Percentiles rank a stretch among this genome's conserved stretches.
phyloP scores from a whole-genome alignment of 2,113 vertebrate genomes.

The Leucoraja erinaceus region DNA sequence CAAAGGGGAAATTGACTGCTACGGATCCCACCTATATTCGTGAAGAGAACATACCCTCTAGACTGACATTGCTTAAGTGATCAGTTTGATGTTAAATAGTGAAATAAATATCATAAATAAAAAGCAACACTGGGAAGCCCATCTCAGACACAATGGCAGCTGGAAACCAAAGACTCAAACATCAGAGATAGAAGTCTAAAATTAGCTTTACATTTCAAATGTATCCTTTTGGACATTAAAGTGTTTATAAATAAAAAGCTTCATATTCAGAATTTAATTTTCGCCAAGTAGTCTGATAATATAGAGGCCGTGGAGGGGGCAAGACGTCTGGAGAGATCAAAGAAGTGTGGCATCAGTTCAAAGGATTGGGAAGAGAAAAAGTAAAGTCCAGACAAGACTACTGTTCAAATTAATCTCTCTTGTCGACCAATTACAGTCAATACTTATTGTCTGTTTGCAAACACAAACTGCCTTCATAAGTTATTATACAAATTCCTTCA shows the following conservation, averaged over 20 bases:
- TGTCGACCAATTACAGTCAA: background rate
- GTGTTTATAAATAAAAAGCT: background rate
- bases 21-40: background rate
- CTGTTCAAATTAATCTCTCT: background rate
- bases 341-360: background rate
- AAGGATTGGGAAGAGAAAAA: background rate
- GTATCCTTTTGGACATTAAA: background rate
- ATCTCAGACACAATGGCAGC: background rate
- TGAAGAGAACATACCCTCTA: background rate
- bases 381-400: background rate
- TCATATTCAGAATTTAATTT: background rate
- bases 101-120: background rate
- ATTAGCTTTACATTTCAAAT: background rate
- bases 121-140: background rate
- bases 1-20: background rate
- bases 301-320: background rate
- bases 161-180: background rate
- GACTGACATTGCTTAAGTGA: background rate
- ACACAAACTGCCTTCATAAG: background rate
- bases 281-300: background rate
- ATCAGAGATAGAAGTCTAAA: background rate
- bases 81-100: background rate
- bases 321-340: background rate
- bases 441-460: background rate
- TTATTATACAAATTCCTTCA: background rate